A percentile compares a stretch with the other conserved stretches of the same genome.
Conservation (phyloP, 2,113 vertebrate genomes). For the Phodopus roborovskii region DNA sequence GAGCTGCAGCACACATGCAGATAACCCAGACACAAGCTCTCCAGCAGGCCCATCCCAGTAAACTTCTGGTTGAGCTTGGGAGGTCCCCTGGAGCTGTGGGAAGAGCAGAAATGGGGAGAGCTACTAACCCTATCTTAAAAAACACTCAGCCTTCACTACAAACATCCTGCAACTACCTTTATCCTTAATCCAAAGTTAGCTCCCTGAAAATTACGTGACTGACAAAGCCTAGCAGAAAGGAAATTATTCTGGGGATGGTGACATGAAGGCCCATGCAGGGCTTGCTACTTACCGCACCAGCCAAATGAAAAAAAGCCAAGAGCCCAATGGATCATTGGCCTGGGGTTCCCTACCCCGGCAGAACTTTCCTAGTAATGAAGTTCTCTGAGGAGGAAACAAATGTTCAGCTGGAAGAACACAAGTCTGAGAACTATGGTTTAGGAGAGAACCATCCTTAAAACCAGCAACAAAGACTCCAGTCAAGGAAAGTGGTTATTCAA, state of each 20-base stretch:
- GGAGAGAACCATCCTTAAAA: conserved; percentile 35
- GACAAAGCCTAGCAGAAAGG: conserved; percentile 51
- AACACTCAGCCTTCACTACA: background rate
- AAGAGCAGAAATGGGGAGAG: background rate
- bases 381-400: conserved; percentile 81
- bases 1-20: background rate
- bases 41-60: background rate
- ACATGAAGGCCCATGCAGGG: background rate
- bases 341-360: conserved; percentile 60
- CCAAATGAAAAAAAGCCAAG: conserved; percentile 76
- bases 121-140: background rate
- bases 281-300: background rate
- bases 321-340: conserved; percentile 69
- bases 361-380: conserved; percentile 77
- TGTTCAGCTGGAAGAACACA: conserved; percentile 72
- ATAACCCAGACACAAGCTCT: background rate
- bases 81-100: background rate
- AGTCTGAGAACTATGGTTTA: conserved; percentile 41
- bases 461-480: conserved; percentile 67
- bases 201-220: background rate
- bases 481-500: conserved; percentile 33
- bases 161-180: background rate
- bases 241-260: conserved; percentile 15
- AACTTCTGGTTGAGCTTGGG: background rate
- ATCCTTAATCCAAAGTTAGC: background rate